These are phyloP conservation scores for Cheilosia impressa DNA, from an alignment of 2,888 invertebrate genomes.

Conservation along the genomic window DNA sequence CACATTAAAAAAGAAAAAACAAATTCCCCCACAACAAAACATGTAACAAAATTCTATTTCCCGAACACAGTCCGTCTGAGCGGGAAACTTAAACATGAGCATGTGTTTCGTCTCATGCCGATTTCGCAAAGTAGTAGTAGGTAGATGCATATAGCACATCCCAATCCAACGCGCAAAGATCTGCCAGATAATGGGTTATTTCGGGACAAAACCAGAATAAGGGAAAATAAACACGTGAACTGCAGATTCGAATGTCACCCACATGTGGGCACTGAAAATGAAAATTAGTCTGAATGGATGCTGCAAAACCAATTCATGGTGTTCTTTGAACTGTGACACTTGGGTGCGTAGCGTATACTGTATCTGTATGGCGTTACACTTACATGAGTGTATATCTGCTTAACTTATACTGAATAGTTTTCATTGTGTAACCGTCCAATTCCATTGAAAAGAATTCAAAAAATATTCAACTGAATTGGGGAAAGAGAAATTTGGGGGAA, in stretches of 20 bases:
- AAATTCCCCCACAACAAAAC: no score
- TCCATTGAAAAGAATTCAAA: no score
- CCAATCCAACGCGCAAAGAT: neutral
- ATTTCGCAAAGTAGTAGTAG: no score
- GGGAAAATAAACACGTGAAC: slow-evolving; percentile 16
- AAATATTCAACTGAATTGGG: no score
- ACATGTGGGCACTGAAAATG: slow-evolving; percentile 17
- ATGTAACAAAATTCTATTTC: no score
- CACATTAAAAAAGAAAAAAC: no score
- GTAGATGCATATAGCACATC: neutral
- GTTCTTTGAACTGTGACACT: slow-evolving; percentile 19
- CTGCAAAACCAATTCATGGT: slow-evolving; percentile 8
- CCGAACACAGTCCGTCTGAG: neutral
- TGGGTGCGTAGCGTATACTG: neutral
- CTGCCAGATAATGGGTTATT: slow-evolving; percentile 21
- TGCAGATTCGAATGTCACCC: slow-evolving; percentile 29
- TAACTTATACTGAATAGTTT: no score
- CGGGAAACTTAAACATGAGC: slow-evolving; percentile 5
- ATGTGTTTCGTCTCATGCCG: slow-evolving; percentile 8
- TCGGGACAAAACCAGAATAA: slow-evolving; percentile 14
- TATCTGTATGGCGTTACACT: neutral
- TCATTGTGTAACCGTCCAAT: no score
- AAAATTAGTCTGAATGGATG: neutral
- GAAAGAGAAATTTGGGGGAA: no score
- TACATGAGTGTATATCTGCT: no score